Percentiles rank a stretch among this genome's conserved stretches.
These are phyloP conservation scores for Orchesella flavescens DNA, from an alignment of 2,888 invertebrate species.

Conservation along the genomic window DNA sequence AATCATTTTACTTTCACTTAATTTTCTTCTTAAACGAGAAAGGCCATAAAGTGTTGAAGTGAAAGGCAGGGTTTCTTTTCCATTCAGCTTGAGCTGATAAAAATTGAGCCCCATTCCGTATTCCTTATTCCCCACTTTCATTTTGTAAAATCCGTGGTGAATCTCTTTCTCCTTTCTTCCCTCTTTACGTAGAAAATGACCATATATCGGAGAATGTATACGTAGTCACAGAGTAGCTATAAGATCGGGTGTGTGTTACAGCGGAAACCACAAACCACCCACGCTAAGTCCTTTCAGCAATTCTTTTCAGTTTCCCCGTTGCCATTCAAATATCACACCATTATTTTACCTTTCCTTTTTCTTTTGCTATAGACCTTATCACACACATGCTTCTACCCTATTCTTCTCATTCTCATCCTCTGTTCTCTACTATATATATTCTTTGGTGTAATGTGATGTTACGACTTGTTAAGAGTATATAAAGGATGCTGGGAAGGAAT, in stretches of 20 bases:
- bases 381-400: background rate
- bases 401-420: background rate
- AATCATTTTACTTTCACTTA: conserved; percentile 25
- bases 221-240: background rate
- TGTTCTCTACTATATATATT: background rate
- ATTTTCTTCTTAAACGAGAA: conserved; percentile 35
- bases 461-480: background rate
- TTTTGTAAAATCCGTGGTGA: background rate
- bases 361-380: conserved; percentile 13
- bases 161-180: too few relatives aligned
- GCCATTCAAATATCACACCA: conserved; percentile 49
- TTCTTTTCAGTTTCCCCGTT: conserved; percentile 49
- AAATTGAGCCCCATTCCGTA: conserved; percentile 24
- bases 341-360: conserved; percentile 43
- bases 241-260: conserved; percentile 27
- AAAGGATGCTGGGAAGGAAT: conserved; percentile 23
- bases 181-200: conserved; percentile 23
- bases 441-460: background rate
- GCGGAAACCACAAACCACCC: conserved; percentile 64
- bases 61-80: conserved; percentile 17
- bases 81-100: conserved; percentile 14
- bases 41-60: conserved; percentile 8
- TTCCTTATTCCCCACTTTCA: conserved; percentile 6
- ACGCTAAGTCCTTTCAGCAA: conserved; percentile 52
- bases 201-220: conserved; percentile 8